Conservation (phyloP, 2,888 invertebrate genomes). For the Parnassius orleans region DNA sequence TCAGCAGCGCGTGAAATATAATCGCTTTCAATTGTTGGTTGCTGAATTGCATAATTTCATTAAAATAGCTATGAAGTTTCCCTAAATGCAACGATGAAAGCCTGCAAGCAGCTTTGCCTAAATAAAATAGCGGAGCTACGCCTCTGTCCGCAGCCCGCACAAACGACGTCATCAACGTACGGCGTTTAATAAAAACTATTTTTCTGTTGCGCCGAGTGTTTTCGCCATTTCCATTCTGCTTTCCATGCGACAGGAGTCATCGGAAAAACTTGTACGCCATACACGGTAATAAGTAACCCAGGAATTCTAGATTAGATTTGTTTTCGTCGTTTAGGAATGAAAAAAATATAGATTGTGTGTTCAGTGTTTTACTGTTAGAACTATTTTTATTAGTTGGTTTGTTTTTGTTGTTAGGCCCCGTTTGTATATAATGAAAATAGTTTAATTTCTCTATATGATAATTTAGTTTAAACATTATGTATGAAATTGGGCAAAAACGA, state of each 20-base stretch:
- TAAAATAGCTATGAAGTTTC: slow-evolving; percentile 9
- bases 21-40: slow-evolving; percentile 2
- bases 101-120: slow-evolving; percentile 9
- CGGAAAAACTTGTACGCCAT: slow-evolving; percentile 3
- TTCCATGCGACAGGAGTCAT: slow-evolving; percentile 11
- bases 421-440: too few relatives aligned
- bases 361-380: too few relatives aligned
- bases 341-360: too few relatives aligned
- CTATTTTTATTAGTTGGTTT: too few relatives aligned
- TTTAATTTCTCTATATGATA: too few relatives aligned
- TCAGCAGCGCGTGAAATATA: slow-evolving; percentile 5
- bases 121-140: background rate
- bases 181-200: slow-evolving; percentile 16
- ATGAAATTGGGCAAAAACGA: too few relatives aligned
- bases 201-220: slow-evolving; percentile 12
- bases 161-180: slow-evolving; percentile 7
- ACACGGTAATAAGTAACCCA: slow-evolving; percentile 5
- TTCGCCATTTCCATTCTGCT: slow-evolving; percentile 10
- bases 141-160: slow-evolving; percentile 6
- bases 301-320: slow-evolving; percentile 7
- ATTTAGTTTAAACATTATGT: too few relatives aligned
- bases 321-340: background rate
- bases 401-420: too few relatives aligned
- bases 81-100: slow-evolving; percentile 5
- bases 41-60: slow-evolving; percentile 5